Evolutionary conservation across 2,797 vertebrate species (phyloP).

Genomic region (Chloroceryle inda): DNA sequence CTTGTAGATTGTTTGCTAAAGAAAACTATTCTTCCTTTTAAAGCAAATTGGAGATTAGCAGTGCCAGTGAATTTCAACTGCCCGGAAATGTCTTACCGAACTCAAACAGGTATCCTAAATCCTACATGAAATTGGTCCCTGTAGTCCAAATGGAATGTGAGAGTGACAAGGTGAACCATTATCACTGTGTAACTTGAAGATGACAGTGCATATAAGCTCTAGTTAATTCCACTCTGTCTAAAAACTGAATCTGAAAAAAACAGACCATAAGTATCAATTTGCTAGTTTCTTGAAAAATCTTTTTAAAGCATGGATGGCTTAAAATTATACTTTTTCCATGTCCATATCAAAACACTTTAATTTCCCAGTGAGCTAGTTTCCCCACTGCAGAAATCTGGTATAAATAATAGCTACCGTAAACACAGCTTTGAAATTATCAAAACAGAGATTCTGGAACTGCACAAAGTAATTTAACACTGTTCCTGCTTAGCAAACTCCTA

Average conservation of each 20-base stretch:
- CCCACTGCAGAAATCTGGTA: not conserved
- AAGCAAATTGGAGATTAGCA: not conserved
- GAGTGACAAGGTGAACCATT: not conserved
- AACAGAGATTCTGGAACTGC: not conserved
- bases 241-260: not conserved
- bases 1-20: not conserved
- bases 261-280: not conserved
- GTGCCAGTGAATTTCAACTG: not conserved
- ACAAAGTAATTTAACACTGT: not conserved
- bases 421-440: not conserved
- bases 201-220: not conserved
- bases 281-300: not conserved
- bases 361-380: not conserved
- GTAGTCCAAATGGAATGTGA: not conserved
- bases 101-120: not conserved
- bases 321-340: not conserved
- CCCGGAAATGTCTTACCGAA: not conserved
- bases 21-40: not conserved
- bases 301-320: not conserved
- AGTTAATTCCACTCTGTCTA: not conserved
- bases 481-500: not conserved
- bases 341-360: not conserved
- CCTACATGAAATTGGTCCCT: not conserved
- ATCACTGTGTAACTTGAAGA: not conserved
- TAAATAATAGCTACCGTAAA: constrained; percentile 19